Conservation (phyloP, 2,888 invertebrate species). For the Papilio protenor region DNA sequence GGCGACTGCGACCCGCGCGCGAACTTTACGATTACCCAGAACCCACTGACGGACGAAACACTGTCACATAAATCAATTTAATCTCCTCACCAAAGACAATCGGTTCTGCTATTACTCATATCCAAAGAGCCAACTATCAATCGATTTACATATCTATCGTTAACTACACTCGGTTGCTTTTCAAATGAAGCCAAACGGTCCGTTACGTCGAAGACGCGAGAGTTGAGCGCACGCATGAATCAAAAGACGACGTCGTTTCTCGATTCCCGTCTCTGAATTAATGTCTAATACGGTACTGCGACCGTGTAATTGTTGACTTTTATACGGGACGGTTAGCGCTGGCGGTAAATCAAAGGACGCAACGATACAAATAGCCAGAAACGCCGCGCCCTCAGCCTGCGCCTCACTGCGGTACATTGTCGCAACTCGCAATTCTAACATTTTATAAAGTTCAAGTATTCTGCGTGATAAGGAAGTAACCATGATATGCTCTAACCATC, state of each 20-base stretch:
- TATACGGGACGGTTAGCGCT: slow-evolving; percentile 57
- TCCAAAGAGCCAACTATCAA: slow-evolving; percentile 35
- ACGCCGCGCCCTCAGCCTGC: not conserved
- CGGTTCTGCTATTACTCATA: slow-evolving; percentile 54
- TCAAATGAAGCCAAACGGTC: not conserved
- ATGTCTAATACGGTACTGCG: slow-evolving; percentile 69
- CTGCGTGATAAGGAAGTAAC: slow-evolving; percentile 4
- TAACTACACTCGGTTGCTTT: not conserved
- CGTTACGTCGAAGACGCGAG: slow-evolving; percentile 28
- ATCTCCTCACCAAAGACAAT: slow-evolving; percentile 75
- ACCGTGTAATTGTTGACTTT: slow-evolving; percentile 74
- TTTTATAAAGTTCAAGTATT: slow-evolving; percentile 10
- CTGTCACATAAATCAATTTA: slow-evolving; percentile 79
- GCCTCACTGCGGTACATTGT: not conserved
- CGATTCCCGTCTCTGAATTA: slow-evolving; percentile 56
- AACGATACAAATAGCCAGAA: slow-evolving; percentile 64
- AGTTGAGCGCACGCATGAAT: slow-evolving; percentile 67
- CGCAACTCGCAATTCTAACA: not conserved
- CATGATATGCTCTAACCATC: not conserved
- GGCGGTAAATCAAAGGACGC: slow-evolving; percentile 69
- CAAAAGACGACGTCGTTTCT: slow-evolving; percentile 61
- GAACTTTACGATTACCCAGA: slow-evolving; percentile 74
- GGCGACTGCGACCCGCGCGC: slow-evolving; percentile 51
- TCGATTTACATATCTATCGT: slow-evolving; percentile 34
- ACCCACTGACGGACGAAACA: slow-evolving; percentile 70